Evolutionary conservation across 2,888 invertebrate species (phyloP).

Genomic region (Ormyrus thymus): DNA sequence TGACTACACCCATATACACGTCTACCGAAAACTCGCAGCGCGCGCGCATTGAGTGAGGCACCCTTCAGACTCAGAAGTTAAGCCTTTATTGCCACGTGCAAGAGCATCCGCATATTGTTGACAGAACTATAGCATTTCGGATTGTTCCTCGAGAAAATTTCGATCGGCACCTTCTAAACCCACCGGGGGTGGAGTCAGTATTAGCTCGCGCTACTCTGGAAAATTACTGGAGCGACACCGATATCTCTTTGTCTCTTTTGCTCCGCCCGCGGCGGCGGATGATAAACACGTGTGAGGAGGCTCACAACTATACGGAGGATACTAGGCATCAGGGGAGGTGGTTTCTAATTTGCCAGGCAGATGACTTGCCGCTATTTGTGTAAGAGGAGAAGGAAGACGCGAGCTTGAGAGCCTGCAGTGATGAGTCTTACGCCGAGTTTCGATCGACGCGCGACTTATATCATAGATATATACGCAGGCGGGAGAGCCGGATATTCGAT

Average conservation of each 20-base stretch:
- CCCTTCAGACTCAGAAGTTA: too few species aligned
- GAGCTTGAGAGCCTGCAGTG: background rate
- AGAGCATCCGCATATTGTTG: too few species aligned
- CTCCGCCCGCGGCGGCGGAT: background rate
- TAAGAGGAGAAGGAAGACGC: background rate
- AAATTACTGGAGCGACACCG: slow-evolving; percentile 23
- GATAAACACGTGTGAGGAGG: background rate
- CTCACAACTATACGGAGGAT: too few species aligned
- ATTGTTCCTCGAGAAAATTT: too few species aligned
- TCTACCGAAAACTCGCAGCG: too few species aligned
- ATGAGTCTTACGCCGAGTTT: slow-evolving; percentile 14
- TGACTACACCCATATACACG: too few species aligned
- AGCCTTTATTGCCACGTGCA: too few species aligned
- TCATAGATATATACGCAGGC: background rate
- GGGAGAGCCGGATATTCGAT: slow-evolving; percentile 18
- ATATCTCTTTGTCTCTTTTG: background rate
- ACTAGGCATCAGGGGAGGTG: background rate
- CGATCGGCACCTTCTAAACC: too few species aligned
- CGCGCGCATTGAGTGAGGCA: too few species aligned
- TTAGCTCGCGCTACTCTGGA: background rate
- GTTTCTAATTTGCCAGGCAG: slow-evolving; percentile 32
- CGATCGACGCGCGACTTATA: slow-evolving; percentile 17
- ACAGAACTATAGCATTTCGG: too few species aligned
- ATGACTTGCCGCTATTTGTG: slow-evolving; percentile 26
- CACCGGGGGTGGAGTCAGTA: too few species aligned